A percentile compares a stretch with the other conserved stretches of the same genome.
phyloP scores from a whole-genome alignment of 2,113 vertebrate genomes.

The Mastomys natalensis region DNA sequence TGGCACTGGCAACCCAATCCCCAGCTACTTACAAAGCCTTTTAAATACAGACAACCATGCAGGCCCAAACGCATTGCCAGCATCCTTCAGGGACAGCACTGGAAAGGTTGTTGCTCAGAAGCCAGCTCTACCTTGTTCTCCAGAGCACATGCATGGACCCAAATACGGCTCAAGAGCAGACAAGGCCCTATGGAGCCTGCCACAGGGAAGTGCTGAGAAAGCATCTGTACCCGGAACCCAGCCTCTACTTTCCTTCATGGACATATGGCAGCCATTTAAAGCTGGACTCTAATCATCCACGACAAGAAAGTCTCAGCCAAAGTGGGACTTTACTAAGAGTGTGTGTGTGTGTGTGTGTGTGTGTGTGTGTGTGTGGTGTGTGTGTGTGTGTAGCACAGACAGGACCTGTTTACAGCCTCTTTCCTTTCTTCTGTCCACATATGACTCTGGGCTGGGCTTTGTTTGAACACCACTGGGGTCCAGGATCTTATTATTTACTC shows the following conservation, averaged over 20 bases:
- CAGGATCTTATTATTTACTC: constrained; percentile 25
- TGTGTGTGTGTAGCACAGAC: background rate
- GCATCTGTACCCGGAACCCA: accelerated
- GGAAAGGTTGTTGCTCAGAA: background rate
- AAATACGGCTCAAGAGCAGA: background rate
- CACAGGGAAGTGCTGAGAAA: background rate
- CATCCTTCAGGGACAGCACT: background rate
- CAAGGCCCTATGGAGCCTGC: background rate
- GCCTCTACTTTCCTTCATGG: background rate
- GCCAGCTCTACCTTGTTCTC: too few relatives aligned
- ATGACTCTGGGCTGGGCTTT: constrained; percentile 22
- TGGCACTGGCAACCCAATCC: background rate
- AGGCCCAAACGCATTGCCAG: background rate
- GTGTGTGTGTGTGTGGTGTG: background rate
- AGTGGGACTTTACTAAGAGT: background rate
- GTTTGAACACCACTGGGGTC: constrained; percentile 15
- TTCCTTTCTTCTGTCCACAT: constrained; percentile 26
- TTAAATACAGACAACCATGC: background rate
- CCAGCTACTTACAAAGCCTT: background rate
- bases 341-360: background rate
- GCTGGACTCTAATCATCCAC: background rate
- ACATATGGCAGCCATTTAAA: background rate
- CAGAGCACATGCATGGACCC: background rate
- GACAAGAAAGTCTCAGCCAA: constrained; percentile 15
- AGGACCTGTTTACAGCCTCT: background rate